Conservation (phyloP, 92 coral and sea anemone genomes). For the Hydrozoanthus gracilis region DNA sequence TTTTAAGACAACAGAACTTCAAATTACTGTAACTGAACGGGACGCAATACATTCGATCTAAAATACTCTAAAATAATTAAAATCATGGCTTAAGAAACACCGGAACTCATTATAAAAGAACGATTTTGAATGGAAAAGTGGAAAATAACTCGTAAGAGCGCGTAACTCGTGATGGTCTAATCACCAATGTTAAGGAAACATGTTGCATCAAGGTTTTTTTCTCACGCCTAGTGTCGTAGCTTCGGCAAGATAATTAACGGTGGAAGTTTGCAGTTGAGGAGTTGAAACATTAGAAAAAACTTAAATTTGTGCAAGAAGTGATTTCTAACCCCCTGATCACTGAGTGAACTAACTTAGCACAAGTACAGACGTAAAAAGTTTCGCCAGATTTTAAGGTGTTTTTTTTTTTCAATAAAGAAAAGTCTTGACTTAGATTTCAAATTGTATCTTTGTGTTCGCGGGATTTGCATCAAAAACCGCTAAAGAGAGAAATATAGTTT, state of each 20-base stretch:
- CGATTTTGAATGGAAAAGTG: background rate
- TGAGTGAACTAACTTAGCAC: too few relatives aligned
- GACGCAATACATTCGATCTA: background rate
- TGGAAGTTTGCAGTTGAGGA: background rate
- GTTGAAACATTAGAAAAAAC: background rate
- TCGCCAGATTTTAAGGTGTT: background rate
- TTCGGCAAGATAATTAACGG: slow-evolving; percentile 11
- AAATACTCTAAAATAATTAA: background rate
- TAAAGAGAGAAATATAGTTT: background rate
- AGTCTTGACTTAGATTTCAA: background rate
- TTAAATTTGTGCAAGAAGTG: too few relatives aligned
- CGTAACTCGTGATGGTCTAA: background rate
- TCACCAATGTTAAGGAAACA: background rate
- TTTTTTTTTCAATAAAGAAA: background rate
- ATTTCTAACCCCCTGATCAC: too few relatives aligned
- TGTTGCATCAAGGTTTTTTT: background rate
- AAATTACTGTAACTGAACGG: background rate
- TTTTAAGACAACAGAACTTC: background rate
- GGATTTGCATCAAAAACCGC: background rate
- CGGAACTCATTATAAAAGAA: slow-evolving; percentile 10
- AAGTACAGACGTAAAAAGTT: too few relatives aligned
- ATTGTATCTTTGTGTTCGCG: background rate
- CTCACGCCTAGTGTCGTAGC: slow-evolving; percentile 8
- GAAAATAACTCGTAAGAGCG: background rate
- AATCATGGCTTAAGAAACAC: background rate